Evolutionary conservation across 1,140 invertebrate genomes (phyloP).

Genomic region (Aphelenchoides avenae): DNA sequence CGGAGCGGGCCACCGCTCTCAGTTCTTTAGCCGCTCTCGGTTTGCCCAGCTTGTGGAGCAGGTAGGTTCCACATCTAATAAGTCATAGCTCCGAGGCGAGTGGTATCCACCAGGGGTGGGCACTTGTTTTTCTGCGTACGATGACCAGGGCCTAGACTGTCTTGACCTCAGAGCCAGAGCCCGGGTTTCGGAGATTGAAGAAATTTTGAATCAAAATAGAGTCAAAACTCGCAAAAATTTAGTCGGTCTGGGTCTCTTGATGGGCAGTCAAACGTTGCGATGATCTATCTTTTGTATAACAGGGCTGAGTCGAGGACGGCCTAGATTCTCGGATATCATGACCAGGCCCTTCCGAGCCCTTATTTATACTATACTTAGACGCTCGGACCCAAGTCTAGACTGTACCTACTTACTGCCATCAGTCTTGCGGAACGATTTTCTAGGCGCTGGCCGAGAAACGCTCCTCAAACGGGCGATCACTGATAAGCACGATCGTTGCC

Average conservation of each 20-base stretch:
- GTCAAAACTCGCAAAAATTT: neutral
- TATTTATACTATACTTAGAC: too few relatives aligned
- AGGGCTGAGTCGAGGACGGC: too few relatives aligned
- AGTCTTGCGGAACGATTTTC: neutral
- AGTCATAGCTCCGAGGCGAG: too few relatives aligned
- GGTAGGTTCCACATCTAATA: too few relatives aligned
- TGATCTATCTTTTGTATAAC: too few relatives aligned
- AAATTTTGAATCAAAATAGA: slow-evolving; percentile 2
- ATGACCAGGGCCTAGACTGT: slow-evolving; percentile 6
- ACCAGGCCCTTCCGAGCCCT: neutral
- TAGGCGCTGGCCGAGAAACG: neutral
- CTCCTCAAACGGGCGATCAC: neutral
- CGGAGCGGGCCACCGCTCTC: slow-evolving; percentile 14
- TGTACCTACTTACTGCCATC: neutral
- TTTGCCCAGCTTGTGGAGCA: slow-evolving; percentile 16
- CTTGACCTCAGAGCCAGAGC: slow-evolving; percentile 7
- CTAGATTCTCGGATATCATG: slow-evolving; percentile 2
- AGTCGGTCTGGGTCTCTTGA: too few relatives aligned
- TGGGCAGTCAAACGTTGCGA: too few relatives aligned
- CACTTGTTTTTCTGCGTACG: neutral
- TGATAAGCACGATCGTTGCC: neutral
- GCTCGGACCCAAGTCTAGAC: too few relatives aligned
- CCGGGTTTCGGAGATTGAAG: slow-evolving; percentile 10
- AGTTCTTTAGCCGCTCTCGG: slow-evolving; percentile 16
- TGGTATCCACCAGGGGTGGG: neutral